Base-by-base conservation (phyloP, 2,888 invertebrate species). In the Drosophila ustulata region DNA sequence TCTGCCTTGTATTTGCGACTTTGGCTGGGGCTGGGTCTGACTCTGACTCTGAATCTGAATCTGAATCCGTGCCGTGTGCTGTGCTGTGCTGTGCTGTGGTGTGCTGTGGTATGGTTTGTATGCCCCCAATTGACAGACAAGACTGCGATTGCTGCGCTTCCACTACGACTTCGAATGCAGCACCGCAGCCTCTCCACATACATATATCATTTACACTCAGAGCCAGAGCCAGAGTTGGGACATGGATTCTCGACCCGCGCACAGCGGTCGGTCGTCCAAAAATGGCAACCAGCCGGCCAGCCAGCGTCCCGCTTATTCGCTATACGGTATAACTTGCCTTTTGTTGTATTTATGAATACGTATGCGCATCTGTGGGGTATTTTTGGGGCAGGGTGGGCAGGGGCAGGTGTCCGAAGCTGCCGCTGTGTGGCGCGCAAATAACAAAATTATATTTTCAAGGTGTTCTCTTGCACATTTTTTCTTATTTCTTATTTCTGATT, bases 141-240 rank as follows among this genome's bases (percentile, higher is more conserved):
- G 80, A 67, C 62, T 50, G 34, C 52, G 47, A 71, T 45, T 59
- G 64, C 67, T 68, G 55, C 57, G 56, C 67, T 68, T 53, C 55
- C 59, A 57, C 55, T 75, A 70, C 62, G 61, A 59, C 56, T 59
- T 49, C 46, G 26, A 59, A 59, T 47, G 5, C 5, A 51, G 34
- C 49, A 26, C 59, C 53, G 66, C 68, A 53, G 65, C 58, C 69
- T 67, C 67, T 77, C 72, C 76, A 74, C 78, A 77, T 78, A 75
- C 78, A 77, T 78, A 84, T 90, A 89, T 89, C 89, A 89, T 89
- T 90, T 90, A 89, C 89, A 89, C 89, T 88, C 84, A 62, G 64
- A 52, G 64, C 73, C 59, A 67, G 70, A 74, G 45, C 55, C 84
- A 62, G 64, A 52, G 64, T 71, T 62, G 69, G 70, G 76, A 56